These are phyloP conservation scores for Halocynthia roretzi DNA, from an alignment of 23 tunicate genomes.

Conservation along the genomic window DNA sequence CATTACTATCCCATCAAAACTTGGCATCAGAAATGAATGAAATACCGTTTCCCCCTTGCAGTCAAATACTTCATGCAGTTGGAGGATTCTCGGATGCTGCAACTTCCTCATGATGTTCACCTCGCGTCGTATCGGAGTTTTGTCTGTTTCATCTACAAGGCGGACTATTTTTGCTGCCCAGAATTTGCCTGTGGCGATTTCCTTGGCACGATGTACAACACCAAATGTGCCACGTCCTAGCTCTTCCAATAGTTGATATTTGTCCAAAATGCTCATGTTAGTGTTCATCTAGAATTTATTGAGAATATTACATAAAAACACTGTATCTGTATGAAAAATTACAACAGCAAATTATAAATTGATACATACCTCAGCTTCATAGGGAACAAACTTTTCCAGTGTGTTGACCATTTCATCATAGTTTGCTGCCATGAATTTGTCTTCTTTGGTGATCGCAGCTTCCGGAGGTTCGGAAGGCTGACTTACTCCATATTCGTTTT, in stretches of 20 bases:
- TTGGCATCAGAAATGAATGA: background rate
- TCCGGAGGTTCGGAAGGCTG: slow-evolving; percentile 58
- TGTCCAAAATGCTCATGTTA: slow-evolving; percentile 38
- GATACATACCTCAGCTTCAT: slow-evolving; percentile 30
- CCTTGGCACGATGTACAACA: slow-evolving; percentile 79
- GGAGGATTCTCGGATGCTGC: slow-evolving; percentile 82
- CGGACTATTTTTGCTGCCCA: slow-evolving; percentile 67
- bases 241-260: slow-evolving; percentile 90
- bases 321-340: background rate
- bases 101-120: slow-evolving; percentile 85
- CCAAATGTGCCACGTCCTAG: slow-evolving; percentile 87
- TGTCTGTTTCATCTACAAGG: slow-evolving; percentile 58
- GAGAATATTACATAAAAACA: background rate
- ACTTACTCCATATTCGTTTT: slow-evolving; percentile 75
- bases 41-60: slow-evolving; percentile 63
- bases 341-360: background rate
- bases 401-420: slow-evolving; percentile 94
- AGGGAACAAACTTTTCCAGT: slow-evolving; percentile 63
- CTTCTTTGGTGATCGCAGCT: slow-evolving; percentile 87
- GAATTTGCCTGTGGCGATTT: slow-evolving; percentile 81
- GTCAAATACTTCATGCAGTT: slow-evolving; percentile 92
- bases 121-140: slow-evolving; percentile 72
- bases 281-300: slow-evolving; percentile 15
- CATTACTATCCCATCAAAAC: background rate
- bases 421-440: slow-evolving; percentile 65